Conservation (phyloP, 1,140 invertebrate genomes). For the Lerema accius region DNA sequence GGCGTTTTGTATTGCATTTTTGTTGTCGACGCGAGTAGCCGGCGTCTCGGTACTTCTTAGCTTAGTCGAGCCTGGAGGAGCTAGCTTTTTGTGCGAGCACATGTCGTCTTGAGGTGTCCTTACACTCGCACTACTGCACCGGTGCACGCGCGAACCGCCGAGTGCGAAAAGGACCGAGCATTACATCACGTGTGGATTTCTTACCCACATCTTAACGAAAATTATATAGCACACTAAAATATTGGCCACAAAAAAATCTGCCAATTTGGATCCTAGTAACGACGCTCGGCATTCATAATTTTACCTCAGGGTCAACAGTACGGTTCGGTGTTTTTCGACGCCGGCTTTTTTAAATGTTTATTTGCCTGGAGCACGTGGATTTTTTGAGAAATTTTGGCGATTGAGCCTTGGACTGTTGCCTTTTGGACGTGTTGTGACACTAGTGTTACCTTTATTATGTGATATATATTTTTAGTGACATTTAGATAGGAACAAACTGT, state of each 20-base stretch:
- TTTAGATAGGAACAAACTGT: constrained; percentile 81
- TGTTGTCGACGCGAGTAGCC: constrained; percentile 59
- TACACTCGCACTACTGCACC: constrained; percentile 54
- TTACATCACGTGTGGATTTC: constrained; percentile 68
- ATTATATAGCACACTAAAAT: constrained; percentile 78
- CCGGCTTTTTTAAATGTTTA: constrained; percentile 80
- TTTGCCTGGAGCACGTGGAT: constrained; percentile 72
- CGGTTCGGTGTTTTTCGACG: constrained; percentile 66
- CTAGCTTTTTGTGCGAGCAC: constrained; percentile 68
- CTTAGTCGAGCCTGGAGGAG: constrained; percentile 47
- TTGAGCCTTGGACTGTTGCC: constrained; percentile 74
- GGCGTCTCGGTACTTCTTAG: constrained; percentile 40
- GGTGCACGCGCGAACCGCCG: constrained; percentile 69
- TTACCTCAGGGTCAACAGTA: constrained; percentile 76
- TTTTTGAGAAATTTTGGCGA: constrained; percentile 75
- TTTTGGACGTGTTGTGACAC: constrained; percentile 79
- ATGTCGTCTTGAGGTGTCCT: constrained; percentile 61
- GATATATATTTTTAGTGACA: constrained; percentile 80
- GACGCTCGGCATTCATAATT: constrained; percentile 78
- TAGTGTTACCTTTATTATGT: constrained; percentile 81
- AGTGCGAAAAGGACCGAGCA: constrained; percentile 67
- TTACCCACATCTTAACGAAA: constrained; percentile 63
- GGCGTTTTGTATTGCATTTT: constrained; percentile 75
- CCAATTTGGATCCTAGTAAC: constrained; percentile 80
- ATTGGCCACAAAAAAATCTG: constrained; percentile 77